Percentiles rank a stretch among this genome's conserved stretches.
Evolutionary conservation across 2,113 vertebrate species (phyloP).

Genomic region (Struthio camelus): DNA sequence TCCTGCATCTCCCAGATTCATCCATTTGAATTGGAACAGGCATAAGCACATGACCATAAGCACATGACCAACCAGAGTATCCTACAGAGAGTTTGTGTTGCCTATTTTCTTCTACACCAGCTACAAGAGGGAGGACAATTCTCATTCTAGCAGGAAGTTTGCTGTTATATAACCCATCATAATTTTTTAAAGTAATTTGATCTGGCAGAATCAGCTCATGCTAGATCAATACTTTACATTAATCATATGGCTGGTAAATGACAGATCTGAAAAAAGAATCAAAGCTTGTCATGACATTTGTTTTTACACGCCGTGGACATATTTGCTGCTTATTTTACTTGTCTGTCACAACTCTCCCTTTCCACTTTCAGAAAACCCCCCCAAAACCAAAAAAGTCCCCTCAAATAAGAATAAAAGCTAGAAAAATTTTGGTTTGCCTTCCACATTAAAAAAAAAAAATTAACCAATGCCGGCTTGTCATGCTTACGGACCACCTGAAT

Average conservation of each 20-base stretch:
- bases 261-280: constrained; percentile 10
- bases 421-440: neutral
- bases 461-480: neutral
- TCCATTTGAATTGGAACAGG: neutral
- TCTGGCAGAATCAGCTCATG: constrained; percentile 33
- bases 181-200: neutral
- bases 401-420: neutral
- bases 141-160: neutral
- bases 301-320: neutral
- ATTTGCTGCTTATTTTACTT: neutral
- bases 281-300: neutral
- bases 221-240: neutral
- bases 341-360: neutral
- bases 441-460: neutral
- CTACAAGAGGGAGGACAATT: neutral
- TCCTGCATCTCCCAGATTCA: neutral
- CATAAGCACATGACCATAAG: neutral
- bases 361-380: neutral
- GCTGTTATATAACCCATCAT: neutral
- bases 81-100: neutral
- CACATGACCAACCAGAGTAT: neutral
- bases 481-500: neutral
- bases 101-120: neutral
- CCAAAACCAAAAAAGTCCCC: neutral
- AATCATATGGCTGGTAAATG: neutral